Conservation (phyloP, 2,113 vertebrate species). For the Silurus glanis region DNA sequence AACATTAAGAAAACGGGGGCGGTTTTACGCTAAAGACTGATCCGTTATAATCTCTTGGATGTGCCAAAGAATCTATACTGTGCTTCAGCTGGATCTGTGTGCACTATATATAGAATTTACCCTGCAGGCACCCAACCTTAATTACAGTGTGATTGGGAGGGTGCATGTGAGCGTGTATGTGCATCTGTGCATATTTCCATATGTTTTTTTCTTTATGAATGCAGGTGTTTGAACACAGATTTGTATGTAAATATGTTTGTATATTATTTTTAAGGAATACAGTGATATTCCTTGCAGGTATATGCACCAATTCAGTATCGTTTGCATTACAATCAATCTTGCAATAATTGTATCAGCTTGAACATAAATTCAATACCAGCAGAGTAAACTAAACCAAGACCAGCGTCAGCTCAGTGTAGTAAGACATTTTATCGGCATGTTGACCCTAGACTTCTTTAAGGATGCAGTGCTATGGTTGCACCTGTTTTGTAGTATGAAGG, state of each 20-base stretch:
- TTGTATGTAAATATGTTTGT: neutral
- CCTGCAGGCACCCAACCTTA: conserved; percentile 44
- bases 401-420: neutral
- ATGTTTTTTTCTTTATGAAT: neutral
- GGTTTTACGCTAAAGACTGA: conserved; percentile 30
- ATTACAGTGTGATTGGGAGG: conserved; percentile 36
- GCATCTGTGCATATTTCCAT: neutral
- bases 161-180: conserved; percentile 23
- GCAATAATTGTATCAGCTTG: neutral
- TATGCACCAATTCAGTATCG: neutral
- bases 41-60: conserved; percentile 38
- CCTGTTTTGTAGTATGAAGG: too few relatives aligned
- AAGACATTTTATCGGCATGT: neutral
- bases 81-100: conserved; percentile 34
- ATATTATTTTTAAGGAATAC: neutral
- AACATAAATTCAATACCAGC: neutral
- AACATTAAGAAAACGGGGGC: conserved; percentile 8
- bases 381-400: neutral
- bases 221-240: neutral
- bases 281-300: neutral
- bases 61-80: conserved; percentile 41
- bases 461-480: neutral
- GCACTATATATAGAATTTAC: conserved; percentile 50
- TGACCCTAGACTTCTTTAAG: neutral
- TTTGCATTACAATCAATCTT: neutral